Evolutionary conservation across 1,140 invertebrate species (phyloP).

Genomic region (Drosophila varians): DNA sequence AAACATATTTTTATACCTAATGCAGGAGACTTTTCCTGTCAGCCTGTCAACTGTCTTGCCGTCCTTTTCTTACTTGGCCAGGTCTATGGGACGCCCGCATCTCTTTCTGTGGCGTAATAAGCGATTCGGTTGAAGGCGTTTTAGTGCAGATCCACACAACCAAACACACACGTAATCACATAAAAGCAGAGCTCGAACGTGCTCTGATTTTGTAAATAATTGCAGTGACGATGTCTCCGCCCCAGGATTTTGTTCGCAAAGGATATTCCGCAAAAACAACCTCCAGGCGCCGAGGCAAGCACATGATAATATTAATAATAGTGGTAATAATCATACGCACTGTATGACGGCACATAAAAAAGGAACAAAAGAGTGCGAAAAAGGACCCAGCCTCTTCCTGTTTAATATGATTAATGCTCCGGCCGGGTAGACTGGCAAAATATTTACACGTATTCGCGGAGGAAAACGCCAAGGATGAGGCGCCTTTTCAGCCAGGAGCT

Average conservation of each 20-base stretch:
- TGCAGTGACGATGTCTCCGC: constrained; percentile 65
- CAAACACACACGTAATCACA: constrained; percentile 58
- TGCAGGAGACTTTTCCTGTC: constrained; percentile 30
- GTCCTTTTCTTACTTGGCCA: constrained; percentile 4
- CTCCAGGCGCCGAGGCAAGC: constrained; percentile 47
- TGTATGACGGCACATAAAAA: constrained; percentile 56
- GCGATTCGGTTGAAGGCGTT: constrained; percentile 68
- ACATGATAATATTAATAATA: constrained; percentile 82
- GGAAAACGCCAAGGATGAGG: neutral
- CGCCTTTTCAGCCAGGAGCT: constrained; percentile 31
- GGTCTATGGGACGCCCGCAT: neutral
- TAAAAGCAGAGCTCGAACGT: constrained; percentile 76
- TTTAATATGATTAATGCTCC: constrained; percentile 77
- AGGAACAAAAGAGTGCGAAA: constrained; percentile 21
- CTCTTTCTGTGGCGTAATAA: constrained; percentile 61
- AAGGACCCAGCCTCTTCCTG: constrained; percentile 40
- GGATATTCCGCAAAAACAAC: constrained; percentile 35
- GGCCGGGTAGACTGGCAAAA: constrained; percentile 55
- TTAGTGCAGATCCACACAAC: constrained; percentile 51
- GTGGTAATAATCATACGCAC: constrained; percentile 81
- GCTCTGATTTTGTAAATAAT: constrained; percentile 80
- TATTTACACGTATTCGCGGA: constrained; percentile 64
- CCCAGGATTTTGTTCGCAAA: constrained; percentile 6
- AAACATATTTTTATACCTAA: constrained; percentile 15
- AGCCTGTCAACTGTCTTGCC: constrained; percentile 36